phyloP scores from a whole-genome alignment of 2,113 vertebrate genomes.

The Hyaena hyaena region DNA sequence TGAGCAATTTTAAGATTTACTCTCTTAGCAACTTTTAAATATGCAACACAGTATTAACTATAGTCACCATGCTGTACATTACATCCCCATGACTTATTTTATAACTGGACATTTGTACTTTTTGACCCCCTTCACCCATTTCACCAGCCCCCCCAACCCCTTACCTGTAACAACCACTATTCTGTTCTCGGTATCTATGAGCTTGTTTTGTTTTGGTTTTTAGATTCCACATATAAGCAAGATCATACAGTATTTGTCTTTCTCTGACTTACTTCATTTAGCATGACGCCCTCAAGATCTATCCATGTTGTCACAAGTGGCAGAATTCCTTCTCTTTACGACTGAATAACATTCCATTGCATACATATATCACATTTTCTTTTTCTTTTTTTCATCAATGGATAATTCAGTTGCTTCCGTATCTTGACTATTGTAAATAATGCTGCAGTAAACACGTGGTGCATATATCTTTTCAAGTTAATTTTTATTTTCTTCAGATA shows the following conservation, averaged over 20 bases:
- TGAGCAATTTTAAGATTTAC: not conserved
- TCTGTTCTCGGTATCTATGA: not conserved
- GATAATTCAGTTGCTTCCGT: not conserved
- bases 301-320: not conserved
- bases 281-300: not conserved
- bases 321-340: not conserved
- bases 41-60: not conserved
- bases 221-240: not conserved
- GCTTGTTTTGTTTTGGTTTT: not conserved
- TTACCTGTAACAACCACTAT: not conserved
- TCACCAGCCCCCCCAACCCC: not conserved
- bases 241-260: not conserved
- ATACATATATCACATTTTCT: not conserved
- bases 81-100: not conserved
- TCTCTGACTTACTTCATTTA: not conserved
- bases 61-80: not conserved
- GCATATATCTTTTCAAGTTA: too few species aligned
- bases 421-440: not conserved
- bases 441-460: not conserved
- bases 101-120: not conserved
- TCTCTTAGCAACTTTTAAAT: not conserved
- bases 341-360: not conserved
- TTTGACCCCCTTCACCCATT: not conserved
- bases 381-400: not conserved
- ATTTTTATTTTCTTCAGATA: not conserved